Base-by-base conservation (phyloP, 2,113 vertebrate species). In the Castor canadensis region DNA sequence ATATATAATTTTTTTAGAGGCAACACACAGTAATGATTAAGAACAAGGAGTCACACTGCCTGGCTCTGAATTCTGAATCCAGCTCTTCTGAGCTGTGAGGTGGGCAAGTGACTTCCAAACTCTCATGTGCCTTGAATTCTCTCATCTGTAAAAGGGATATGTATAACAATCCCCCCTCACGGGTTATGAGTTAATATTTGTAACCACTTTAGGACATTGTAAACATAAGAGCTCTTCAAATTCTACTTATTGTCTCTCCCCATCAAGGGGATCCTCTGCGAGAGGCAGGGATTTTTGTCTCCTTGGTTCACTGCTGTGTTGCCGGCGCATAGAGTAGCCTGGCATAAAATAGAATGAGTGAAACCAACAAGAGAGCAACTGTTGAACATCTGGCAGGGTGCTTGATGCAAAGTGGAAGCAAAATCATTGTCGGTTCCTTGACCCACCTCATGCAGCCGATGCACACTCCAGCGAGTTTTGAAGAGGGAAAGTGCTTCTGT, bases 311-410 rank as follows among this genome's bases (percentile, higher is more conserved):
- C 12, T 67, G 47, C 62, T 93, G 12, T 40, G 49, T 56, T 30
- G 12, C 26, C 56, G 67, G 56, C 71, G 9, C 67, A 43, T 1
- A 86, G 84, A 86, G 69, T 11, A 91, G 60, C 62, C 40, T 47
- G 82, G 82, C 62, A 89, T 52, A 88, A 89, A 96, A 84, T 60
- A 81, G 77, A 91, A 77, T 81, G 56, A 96, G 24, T 49, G 73
- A 94, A 89, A 91, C 83, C 69, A 95, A 94, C 28, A 92, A 72
- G 62, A 56, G 28, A 62, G n/a, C 90, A 91, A 86, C 38, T 60
- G 38, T 67, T 83, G 40, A 45, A 54, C 47, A 85, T 94, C 71
- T 72, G 49, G 43, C 60, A 92, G 72, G 58, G 58, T 79, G 43
- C 69, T 89, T 77, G 75, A 85, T 73, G 52, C 60, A 49, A 1